Percentiles rank a stretch among this genome's conserved stretches.
Conservation (phyloP, 2,888 invertebrate species). For the Lithophane socia region DNA sequence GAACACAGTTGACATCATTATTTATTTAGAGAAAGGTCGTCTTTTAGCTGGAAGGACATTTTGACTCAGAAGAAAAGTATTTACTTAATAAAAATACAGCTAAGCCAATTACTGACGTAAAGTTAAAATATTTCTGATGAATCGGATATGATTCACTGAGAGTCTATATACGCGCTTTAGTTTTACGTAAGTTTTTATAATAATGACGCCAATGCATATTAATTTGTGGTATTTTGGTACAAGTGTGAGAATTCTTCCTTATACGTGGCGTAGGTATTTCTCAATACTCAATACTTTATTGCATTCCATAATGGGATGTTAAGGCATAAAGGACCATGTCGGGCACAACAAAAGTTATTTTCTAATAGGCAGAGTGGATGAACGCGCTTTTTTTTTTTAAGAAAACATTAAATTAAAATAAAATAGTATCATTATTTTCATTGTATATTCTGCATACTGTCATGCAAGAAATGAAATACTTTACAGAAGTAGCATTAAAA, state of each 20-base stretch:
- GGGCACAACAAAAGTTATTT: too few relatives aligned
- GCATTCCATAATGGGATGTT: too few relatives aligned
- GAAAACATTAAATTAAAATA: too few relatives aligned
- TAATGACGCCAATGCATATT: not conserved
- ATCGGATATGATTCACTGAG: conserved; percentile 33
- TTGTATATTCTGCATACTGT: not conserved
- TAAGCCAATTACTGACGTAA: conserved; percentile 8
- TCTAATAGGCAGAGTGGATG: too few relatives aligned
- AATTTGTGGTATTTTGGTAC: not conserved
- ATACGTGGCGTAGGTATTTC: not conserved
- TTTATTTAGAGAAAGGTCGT: conserved; percentile 7
- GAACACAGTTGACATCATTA: not conserved
- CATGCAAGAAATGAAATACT: not conserved
- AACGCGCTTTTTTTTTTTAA: too few relatives aligned
- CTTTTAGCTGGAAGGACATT: not conserved
- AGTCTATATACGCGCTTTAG: not conserved
- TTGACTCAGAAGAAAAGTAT: conserved; percentile 41
- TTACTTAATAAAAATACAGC: not conserved
- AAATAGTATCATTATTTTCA: too few relatives aligned
- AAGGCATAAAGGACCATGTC: too few relatives aligned
- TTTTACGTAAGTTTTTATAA: conserved; percentile 5
- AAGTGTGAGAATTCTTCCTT: not conserved
- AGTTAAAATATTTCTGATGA: conserved; percentile 13
- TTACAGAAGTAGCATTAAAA: too few relatives aligned
- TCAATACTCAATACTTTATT: too few relatives aligned